Evolutionary conservation across 2,888 invertebrate genomes (phyloP).

Genomic region (Anorthoa munda): DNA sequence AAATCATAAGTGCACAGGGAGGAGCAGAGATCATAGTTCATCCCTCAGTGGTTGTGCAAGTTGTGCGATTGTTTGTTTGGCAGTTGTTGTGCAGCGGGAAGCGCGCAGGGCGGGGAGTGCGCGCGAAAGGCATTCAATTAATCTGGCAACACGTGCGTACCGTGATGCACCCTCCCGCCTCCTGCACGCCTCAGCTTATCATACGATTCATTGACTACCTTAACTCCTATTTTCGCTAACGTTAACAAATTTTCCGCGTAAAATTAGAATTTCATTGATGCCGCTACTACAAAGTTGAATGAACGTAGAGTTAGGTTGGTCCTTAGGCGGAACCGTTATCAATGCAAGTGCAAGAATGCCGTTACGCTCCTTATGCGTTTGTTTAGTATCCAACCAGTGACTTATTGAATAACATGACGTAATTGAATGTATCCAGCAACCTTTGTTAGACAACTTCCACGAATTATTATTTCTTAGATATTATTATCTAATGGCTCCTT

Average conservation of each 20-base stretch:
- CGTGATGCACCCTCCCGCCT: conserved; percentile 83
- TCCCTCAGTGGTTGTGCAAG: conserved; percentile 68
- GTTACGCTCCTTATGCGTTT: conserved; percentile 31
- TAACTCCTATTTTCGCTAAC: conserved; percentile 51
- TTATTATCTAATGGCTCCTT: conserved; percentile 34
- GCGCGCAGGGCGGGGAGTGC: conserved; percentile 63
- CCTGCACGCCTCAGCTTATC: conserved; percentile 76
- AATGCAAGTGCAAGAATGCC: conserved; percentile 60
- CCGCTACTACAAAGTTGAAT: conserved; percentile 49
- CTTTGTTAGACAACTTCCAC: not conserved
- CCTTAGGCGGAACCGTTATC: conserved; percentile 52
- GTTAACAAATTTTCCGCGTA: conserved; percentile 43
- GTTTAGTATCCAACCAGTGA: not conserved
- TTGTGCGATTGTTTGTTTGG: conserved; percentile 70
- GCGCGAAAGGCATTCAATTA: conserved; percentile 85
- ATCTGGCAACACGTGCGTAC: conserved; percentile 88
- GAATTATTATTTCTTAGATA: conserved; percentile 20
- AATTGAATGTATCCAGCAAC: not conserved
- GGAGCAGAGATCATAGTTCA: conserved; percentile 68
- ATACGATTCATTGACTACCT: conserved; percentile 81
- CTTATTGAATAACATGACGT: conserved; percentile 26
- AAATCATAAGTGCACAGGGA: conserved; percentile 80
- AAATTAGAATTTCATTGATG: conserved; percentile 44
- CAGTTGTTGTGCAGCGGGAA: conserved; percentile 68
- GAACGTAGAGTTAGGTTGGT: conserved; percentile 25